A percentile compares a stretch with the other conserved stretches of the same genome.
Conservation (phyloP, 2,888 invertebrate species). For the Drosophila austrosaltans region DNA sequence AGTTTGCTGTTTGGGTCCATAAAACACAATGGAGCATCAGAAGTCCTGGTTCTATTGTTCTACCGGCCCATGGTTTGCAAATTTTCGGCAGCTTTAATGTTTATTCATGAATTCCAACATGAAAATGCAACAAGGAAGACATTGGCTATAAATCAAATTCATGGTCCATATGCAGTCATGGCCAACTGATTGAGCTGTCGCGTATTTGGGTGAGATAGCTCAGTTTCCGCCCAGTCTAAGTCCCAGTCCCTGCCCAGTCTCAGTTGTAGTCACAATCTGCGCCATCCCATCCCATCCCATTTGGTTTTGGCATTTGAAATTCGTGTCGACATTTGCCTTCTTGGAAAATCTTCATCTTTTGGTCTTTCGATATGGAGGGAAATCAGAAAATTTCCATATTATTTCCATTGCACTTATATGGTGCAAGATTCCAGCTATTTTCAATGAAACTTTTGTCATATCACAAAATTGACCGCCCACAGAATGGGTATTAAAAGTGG, state of each 20-base stretch:
- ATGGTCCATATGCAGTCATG: conserved; percentile 67
- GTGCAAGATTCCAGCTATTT: conserved; percentile 51
- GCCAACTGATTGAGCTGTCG: conserved; percentile 78
- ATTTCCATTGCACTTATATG: conserved; percentile 50
- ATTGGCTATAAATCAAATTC: conserved; percentile 70
- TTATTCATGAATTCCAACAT: conserved; percentile 77
- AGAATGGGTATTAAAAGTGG: conserved; percentile 46
- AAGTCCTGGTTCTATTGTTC: conserved; percentile 71
- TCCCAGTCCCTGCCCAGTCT: not conserved
- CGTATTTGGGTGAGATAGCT: conserved; percentile 75
- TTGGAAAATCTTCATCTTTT: conserved; percentile 45
- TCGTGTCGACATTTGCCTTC: conserved; percentile 53
- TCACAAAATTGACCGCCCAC: conserved; percentile 46
- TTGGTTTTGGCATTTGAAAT: conserved; percentile 58
- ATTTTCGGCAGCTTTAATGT: conserved; percentile 75
- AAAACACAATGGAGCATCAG: conserved; percentile 74
- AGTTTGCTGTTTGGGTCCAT: conserved; percentile 43
- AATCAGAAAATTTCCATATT: conserved; percentile 58
- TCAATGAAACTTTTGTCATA: conserved; percentile 45
- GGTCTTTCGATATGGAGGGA: conserved; percentile 20
- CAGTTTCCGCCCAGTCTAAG: conserved; percentile 39
- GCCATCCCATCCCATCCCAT: conserved; percentile 31
- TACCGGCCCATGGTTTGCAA: conserved; percentile 51
- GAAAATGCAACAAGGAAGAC: conserved; percentile 73
- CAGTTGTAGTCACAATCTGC: not conserved